Conservation (phyloP, 2,888 invertebrate species). For the Amiota communis region DNA sequence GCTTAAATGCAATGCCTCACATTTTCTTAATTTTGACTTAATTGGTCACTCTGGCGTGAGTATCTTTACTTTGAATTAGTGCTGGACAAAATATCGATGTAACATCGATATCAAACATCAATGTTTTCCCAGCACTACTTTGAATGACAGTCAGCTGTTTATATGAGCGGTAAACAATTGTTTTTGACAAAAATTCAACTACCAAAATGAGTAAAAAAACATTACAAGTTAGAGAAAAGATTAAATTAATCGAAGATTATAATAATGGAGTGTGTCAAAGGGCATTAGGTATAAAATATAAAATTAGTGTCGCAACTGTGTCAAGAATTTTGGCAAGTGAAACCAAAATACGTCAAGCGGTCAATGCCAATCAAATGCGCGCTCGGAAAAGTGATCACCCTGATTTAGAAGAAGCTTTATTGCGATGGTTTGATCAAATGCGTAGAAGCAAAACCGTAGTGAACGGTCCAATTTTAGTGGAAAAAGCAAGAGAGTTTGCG, state of each 20-base stretch:
- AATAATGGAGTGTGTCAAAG: no score
- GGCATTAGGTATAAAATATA: no score
- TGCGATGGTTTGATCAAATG: no score
- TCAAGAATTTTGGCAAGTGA: slow-evolving; percentile 8
- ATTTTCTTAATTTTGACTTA: no score
- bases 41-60: no score
- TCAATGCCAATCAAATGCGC: not conserved
- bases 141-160: slow-evolving; percentile 2
- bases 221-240: no score
- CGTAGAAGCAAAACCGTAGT: not conserved
- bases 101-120: no score
- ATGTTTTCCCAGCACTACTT: not conserved
- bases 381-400: slow-evolving; percentile 6
- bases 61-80: no score
- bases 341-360: slow-evolving; percentile 1
- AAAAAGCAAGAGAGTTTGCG: not conserved
- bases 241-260: no score
- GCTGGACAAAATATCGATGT: no score
- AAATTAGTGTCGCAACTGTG: no score
- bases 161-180: not conserved
- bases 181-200: not conserved
- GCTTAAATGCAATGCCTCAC: no score
- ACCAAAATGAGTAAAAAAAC: not conserved
- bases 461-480: not conserved
- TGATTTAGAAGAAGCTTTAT: not conserved